These are phyloP conservation scores for Thymelicus acteon DNA, from an alignment of 2,888 invertebrate species.

Conservation along the genomic window DNA sequence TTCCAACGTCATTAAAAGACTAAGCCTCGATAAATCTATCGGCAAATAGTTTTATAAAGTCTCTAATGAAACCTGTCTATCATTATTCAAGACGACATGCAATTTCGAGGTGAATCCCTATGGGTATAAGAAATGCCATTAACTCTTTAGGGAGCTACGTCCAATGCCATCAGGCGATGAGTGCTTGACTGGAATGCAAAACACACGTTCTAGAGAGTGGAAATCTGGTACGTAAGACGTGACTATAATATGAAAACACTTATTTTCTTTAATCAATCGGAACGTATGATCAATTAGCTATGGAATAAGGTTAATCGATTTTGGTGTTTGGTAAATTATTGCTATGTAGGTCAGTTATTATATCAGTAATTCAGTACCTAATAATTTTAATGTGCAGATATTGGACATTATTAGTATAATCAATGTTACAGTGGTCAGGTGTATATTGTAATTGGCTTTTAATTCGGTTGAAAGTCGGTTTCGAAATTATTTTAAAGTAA, in stretches of 20 bases:
- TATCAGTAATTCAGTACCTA: slow-evolving; percentile 11
- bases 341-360: slow-evolving; percentile 19
- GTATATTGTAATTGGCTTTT: not conserved
- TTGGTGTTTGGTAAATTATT: slow-evolving; percentile 12
- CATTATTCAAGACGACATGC: slow-evolving; percentile 35
- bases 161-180: slow-evolving; percentile 29
- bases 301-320: slow-evolving; percentile 30
- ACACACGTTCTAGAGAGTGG: slow-evolving; percentile 34
- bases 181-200: slow-evolving; percentile 28
- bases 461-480: not conserved
- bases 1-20: slow-evolving; percentile 17
- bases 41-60: slow-evolving; percentile 25
- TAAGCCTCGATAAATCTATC: slow-evolving; percentile 21
- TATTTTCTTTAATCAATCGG: slow-evolving; percentile 29
- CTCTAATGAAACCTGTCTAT: slow-evolving; percentile 35
- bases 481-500: not conserved
- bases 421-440: not conserved
- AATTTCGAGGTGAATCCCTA: slow-evolving; percentile 37
- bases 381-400: slow-evolving; percentile 12
- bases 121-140: slow-evolving; percentile 36
- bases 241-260: slow-evolving; percentile 29
- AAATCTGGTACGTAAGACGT: slow-evolving; percentile 37
- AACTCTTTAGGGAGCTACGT: slow-evolving; percentile 30
- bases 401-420: not conserved
- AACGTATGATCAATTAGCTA: slow-evolving; percentile 33